phyloP scores from a whole-genome alignment of 2,797 vertebrate genomes.

The Chelmon rostratus region DNA sequence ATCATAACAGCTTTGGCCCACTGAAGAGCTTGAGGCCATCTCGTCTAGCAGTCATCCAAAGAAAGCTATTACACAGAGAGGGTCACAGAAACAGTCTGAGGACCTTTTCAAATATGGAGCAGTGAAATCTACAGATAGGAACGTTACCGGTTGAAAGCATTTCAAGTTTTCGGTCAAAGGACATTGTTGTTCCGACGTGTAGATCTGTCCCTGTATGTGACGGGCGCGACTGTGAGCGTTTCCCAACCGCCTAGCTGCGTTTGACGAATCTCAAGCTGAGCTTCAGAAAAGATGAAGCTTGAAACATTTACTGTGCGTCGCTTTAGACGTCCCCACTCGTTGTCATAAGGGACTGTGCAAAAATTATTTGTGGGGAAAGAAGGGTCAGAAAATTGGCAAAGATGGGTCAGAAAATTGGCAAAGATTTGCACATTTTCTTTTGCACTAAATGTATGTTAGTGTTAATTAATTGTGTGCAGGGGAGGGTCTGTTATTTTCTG shows the following conservation, averaged over 20 bases:
- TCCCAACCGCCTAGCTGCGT: no score
- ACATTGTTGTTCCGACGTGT: neutral
- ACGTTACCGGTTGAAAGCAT: slow-evolving; percentile 17
- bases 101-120: slow-evolving; percentile 54
- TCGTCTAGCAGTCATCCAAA: slow-evolving; percentile 48
- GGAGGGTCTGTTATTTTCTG: neutral
- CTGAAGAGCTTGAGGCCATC: slow-evolving; percentile 53
- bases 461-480: neutral
- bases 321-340: neutral
- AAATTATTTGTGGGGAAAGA: neutral
- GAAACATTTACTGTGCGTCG: neutral
- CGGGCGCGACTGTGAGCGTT: neutral
- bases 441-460: neutral
- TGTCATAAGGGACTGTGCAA: neutral
- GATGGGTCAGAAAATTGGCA: no score
- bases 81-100: slow-evolving; percentile 51
- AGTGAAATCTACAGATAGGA: slow-evolving; percentile 25
- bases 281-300: neutral
- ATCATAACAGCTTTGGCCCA: slow-evolving; percentile 64
- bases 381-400: neutral
- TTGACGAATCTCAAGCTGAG: neutral
- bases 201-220: neutral
- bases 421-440: neutral
- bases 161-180: slow-evolving; percentile 23
- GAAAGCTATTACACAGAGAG: slow-evolving; percentile 68